Evolutionary conservation across 2,797 vertebrate species (phyloP).

Genomic region (Pelochelys cantorii): DNA sequence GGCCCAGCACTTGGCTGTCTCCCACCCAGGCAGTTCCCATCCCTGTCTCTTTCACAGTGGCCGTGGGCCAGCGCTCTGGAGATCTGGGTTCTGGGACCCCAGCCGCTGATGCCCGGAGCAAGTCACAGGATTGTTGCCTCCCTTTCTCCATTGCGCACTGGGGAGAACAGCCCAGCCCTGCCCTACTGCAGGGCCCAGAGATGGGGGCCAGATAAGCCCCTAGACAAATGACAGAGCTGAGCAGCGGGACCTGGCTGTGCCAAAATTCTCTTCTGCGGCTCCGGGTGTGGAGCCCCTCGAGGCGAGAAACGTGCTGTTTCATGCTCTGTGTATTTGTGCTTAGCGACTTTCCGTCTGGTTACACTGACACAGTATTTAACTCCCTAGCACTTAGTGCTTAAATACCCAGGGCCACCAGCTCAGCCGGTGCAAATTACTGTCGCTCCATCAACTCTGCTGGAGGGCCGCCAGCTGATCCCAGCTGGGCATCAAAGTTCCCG

Average conservation of each 20-base stretch:
- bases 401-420: background rate
- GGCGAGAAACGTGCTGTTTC: accelerated
- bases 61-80: background rate
- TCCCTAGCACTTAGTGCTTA: background rate
- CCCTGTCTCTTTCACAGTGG: background rate
- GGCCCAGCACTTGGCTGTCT: background rate
- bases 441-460: background rate
- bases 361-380: background rate
- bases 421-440: background rate
- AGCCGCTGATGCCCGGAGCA: background rate
- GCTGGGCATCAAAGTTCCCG: background rate
- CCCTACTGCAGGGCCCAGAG: accelerated
- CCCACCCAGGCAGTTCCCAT: background rate
- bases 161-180: background rate
- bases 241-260: accelerated
- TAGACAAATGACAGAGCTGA: background rate
- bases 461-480: background rate
- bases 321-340: background rate
- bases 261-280: accelerated
- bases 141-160: background rate
- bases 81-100: background rate
- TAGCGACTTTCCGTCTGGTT: accelerated
- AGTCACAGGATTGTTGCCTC: background rate
- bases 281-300: background rate
- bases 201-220: too few species aligned